Evolutionary conservation across 2,888 invertebrate species (phyloP).

Genomic region (Sympetrum striolatum): DNA sequence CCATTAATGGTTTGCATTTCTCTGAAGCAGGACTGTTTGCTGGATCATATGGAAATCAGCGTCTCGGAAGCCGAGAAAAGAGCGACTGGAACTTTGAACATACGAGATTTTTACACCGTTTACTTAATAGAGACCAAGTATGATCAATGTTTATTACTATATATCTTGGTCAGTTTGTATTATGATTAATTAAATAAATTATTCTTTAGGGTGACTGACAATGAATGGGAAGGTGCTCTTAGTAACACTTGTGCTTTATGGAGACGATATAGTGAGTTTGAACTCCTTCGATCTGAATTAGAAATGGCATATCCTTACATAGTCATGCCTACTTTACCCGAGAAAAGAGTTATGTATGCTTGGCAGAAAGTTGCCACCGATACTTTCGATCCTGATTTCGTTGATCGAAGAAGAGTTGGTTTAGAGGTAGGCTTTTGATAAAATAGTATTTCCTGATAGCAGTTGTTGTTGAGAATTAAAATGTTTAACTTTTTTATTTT

Average conservation of each 20-base stretch:
- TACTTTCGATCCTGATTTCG: constrained; percentile 83
- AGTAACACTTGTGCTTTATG: constrained; percentile 73
- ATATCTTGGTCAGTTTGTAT: background rate
- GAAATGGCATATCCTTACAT: constrained; percentile 80
- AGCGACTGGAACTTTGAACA: constrained; percentile 75
- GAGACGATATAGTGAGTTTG: constrained; percentile 86
- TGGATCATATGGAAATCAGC: constrained; percentile 76
- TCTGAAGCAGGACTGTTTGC: constrained; percentile 68
- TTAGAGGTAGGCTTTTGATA: constrained; percentile 65
- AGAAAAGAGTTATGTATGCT: constrained; percentile 76
- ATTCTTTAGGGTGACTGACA: constrained; percentile 69
- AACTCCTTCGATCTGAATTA: constrained; percentile 77
- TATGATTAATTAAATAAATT: background rate
- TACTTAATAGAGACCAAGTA: constrained; percentile 81
- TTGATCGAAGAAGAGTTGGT: constrained; percentile 81
- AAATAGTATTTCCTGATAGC: background rate
- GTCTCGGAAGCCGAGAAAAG: constrained; percentile 80
- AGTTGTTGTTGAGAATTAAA: background rate
- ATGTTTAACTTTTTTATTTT: background rate
- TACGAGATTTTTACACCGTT: constrained; percentile 78
- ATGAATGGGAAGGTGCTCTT: constrained; percentile 67
- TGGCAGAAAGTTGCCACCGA: constrained; percentile 78
- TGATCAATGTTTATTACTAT: constrained; percentile 55
- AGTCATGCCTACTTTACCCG: constrained; percentile 81
- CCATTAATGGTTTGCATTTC: background rate